A percentile compares a stretch with the other conserved stretches of the same genome.
phyloP scores from a whole-genome alignment of 2,797 vertebrate genomes.

The Myiotriccus ornatus region DNA sequence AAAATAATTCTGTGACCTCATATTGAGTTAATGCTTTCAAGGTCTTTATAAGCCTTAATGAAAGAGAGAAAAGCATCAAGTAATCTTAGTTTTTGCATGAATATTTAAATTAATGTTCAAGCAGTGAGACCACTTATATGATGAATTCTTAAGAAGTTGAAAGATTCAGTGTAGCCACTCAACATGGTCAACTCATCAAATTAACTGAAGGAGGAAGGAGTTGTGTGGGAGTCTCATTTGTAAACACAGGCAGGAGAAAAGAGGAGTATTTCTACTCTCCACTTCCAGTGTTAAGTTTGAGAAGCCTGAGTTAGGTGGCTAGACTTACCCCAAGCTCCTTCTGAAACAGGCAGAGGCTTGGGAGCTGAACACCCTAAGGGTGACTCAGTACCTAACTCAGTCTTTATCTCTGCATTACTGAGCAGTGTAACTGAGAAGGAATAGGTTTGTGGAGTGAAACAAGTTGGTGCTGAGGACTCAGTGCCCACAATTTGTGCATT shows the following conservation, averaged over 20 bases:
- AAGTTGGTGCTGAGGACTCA: background rate
- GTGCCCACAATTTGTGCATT: background rate
- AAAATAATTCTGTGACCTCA: slow-evolving; percentile 52
- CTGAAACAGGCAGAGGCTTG: background rate
- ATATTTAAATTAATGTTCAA: slow-evolving; percentile 35
- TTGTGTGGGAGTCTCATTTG: background rate
- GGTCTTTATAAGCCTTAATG: background rate
- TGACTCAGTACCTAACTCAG: background rate
- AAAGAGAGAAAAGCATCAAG: slow-evolving; percentile 13
- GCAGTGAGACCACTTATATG: background rate
- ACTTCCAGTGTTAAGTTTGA: background rate
- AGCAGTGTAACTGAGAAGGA: background rate
- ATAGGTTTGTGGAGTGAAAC: background rate
- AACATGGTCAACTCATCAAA: background rate
- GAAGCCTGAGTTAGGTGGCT: background rate
- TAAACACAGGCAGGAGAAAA: background rate
- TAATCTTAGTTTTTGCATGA: slow-evolving; percentile 22
- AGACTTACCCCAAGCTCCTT: background rate
- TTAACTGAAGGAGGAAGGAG: background rate
- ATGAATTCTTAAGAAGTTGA: background rate
- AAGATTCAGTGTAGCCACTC: background rate
- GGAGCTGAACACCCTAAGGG: background rate
- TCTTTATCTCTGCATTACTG: background rate
- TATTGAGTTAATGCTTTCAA: slow-evolving; percentile 39
- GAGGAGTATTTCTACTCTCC: background rate